phyloP scores from a whole-genome alignment of 92 coral and sea anemone genomes.

The Porites rus region DNA sequence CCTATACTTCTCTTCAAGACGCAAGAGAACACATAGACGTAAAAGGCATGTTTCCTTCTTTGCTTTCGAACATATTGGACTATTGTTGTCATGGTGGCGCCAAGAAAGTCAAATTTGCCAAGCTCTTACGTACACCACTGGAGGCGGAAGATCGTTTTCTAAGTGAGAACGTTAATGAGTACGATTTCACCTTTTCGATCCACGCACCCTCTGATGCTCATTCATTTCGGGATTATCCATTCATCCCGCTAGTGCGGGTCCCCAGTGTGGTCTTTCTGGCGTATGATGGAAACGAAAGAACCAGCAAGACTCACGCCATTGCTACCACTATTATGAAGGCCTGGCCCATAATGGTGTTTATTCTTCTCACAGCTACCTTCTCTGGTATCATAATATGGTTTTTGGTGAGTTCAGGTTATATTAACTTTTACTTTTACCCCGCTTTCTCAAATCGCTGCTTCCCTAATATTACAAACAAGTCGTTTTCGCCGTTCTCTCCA shows the following conservation, averaged over 20 bases:
- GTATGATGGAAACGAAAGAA: conserved; percentile 30
- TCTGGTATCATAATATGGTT: conserved; percentile 75
- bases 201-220: conserved; percentile 59
- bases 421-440: neutral
- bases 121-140: conserved; percentile 36
- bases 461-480: too few species aligned
- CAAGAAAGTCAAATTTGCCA: conserved; percentile 57
- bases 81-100: conserved; percentile 66
- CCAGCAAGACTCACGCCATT: conserved; percentile 51
- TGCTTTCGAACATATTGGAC: conserved; percentile 53
- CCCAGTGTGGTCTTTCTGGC: conserved; percentile 76
- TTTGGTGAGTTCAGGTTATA: conserved; percentile 48
- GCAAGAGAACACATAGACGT: neutral
- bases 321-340: conserved; percentile 55
- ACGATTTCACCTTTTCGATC: conserved; percentile 80
- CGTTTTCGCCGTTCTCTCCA: too few species aligned
- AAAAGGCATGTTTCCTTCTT: conserved; percentile 76
- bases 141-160: conserved; percentile 51
- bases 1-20: neutral
- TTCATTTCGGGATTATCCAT: conserved; percentile 60
- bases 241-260: conserved; percentile 61
- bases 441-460: neutral
- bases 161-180: conserved; percentile 28
- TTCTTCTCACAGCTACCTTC: conserved; percentile 59
- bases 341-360: conserved; percentile 75